A percentile compares a stretch with the other conserved stretches of the same genome.
phyloP scores from a whole-genome alignment of 2,113 vertebrate species.

The Platichthys flesus region DNA sequence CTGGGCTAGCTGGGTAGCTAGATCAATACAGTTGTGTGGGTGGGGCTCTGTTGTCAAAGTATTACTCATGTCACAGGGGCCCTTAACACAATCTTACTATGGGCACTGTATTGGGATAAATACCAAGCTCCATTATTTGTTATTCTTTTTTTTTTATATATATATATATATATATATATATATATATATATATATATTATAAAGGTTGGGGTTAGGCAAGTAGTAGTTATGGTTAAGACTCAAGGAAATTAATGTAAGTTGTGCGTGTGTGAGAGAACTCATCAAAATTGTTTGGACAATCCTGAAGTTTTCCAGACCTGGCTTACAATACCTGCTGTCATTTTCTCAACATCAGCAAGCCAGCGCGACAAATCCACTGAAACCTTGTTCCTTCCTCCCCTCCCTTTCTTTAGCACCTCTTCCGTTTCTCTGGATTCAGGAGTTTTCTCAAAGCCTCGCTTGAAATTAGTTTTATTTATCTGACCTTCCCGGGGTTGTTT shows the following conservation, averaged over 20 bases:
- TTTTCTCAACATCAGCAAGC: slow-evolving; percentile 54
- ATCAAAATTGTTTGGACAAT: slow-evolving; percentile 20
- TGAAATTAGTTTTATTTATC: slow-evolving; percentile 44
- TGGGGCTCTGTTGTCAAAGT: not conserved
- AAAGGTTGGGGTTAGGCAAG: not conserved
- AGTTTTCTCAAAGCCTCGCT: slow-evolving; percentile 16
- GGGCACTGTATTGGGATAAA: not conserved
- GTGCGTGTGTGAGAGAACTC: too few species aligned
- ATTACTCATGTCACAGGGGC: not conserved
- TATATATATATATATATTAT: not conserved
- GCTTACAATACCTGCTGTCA: slow-evolving; percentile 55
- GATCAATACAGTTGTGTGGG: slow-evolving; percentile 58
- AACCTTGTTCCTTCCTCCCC: not conserved
- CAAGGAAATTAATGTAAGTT: too few species aligned
- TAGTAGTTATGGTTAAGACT: too few species aligned
- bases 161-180: not conserved
- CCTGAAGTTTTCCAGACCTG: slow-evolving; percentile 48
- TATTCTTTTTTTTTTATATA: not conserved
- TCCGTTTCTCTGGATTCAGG: slow-evolving; percentile 36
- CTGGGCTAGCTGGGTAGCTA: slow-evolving; percentile 54
- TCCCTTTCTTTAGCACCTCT: slow-evolving; percentile 1
- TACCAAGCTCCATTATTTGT: not conserved
- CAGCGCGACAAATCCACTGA: slow-evolving; percentile 48
- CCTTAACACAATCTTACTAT: not conserved
- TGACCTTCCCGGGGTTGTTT: slow-evolving; percentile 51